Base-by-base conservation (phyloP, 2,888 invertebrate species). In the Morpho helenor region DNA sequence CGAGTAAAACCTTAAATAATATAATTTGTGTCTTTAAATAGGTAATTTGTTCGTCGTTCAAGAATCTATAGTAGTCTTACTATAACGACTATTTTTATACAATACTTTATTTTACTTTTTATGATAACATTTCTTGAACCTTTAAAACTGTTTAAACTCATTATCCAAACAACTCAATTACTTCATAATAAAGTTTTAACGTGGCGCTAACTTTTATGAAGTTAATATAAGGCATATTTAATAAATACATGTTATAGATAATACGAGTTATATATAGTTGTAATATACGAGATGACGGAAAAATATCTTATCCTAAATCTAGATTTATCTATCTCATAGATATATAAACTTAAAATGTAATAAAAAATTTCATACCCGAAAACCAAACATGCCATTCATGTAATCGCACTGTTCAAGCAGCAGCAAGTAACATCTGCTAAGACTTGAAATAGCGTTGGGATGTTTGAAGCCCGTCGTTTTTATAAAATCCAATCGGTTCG, bases 331-430 rank as follows among this genome's bases (percentile, higher is more conserved):
- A 43, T 8, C 43, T 9, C n/a, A 43, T 9, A 43, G 7, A 43
- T 43, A 40, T 39, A 7, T 54, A 6, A 42, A 9, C 16, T 5
- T 5, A 48, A 42, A 40, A 7, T 10, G 7, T 44, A 48, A 39
- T 41, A 45, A 8, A 31, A 10, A 51, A 0, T 2, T 16, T 45
- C 64, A 61, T 58, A 68, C 66, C 52, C 66, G 60, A 1, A 66
- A 51, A 44, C 68, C 67, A 46, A 61, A 66, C 52, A 61, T 63
- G 7, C 31, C 52, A 51, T 69, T 68, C 22, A 68, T 53, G 55
- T 60, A 67, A 9, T 65, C 61, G 8, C 57, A 60, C 52, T 69
- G 68, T 22, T 65, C 60, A 8, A 59, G 55, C 39, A 69, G 53
- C 9, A 67, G 58, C 10, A 66, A 52, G 39, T 67, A 68, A 9